phyloP scores from a whole-genome alignment of 2,113 vertebrate species.

The Erythrocebus patas region DNA sequence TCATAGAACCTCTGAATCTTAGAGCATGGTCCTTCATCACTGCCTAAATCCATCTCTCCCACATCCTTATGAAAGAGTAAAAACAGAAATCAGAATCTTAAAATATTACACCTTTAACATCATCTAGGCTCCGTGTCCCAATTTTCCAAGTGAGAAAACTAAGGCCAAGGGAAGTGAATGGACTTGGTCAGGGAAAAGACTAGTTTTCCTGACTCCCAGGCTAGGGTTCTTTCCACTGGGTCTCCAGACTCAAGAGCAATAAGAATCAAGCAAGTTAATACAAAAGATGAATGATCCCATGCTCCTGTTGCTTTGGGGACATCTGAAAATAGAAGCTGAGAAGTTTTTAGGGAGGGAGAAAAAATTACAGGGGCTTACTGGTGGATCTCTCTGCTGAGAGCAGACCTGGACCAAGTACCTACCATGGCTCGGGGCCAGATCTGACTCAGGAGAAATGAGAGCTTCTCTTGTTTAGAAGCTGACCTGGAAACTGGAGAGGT shows the following conservation, averaged over 20 bases:
- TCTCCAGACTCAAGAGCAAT: background rate
- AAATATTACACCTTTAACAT: background rate
- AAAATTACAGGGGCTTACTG: background rate
- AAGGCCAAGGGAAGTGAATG: background rate
- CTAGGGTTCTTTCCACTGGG: background rate
- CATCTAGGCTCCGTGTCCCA: background rate
- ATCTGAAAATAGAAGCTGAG: constrained; percentile 5
- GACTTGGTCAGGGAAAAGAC: background rate
- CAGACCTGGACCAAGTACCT: background rate
- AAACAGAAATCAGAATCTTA: constrained; percentile 26
- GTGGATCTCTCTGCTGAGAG: background rate
- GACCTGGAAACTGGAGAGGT: background rate
- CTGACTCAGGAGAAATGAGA: background rate
- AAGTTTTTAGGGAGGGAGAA: background rate
- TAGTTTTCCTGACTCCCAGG: background rate
- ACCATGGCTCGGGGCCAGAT: background rate
- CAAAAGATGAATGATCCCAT: background rate
- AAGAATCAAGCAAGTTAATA: constrained; percentile 23
- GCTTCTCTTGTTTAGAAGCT: background rate
- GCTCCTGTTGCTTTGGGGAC: background rate
- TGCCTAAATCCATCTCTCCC: background rate
- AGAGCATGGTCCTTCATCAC: background rate
- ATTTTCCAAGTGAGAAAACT: background rate
- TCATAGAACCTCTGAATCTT: constrained; percentile 9
- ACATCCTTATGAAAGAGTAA: constrained; percentile 3